These are phyloP conservation scores for Perdita meconis DNA, from an alignment of 2,888 invertebrate genomes.

Conservation along the genomic window DNA sequence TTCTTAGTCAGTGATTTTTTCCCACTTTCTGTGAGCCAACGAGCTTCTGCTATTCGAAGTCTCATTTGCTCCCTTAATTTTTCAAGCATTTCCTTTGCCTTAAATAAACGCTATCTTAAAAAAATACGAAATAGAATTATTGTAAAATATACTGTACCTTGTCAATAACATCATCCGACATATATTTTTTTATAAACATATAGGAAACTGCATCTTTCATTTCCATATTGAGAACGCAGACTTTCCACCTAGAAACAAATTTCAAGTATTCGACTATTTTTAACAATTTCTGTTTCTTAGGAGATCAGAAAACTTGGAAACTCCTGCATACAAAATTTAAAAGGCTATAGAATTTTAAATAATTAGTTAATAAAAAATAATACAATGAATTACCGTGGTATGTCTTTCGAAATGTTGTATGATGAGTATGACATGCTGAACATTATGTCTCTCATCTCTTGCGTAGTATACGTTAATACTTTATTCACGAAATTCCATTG, in stretches of 20 bases:
- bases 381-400: slow-evolving; percentile 49
- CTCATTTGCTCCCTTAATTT: slow-evolving; percentile 50
- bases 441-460: slow-evolving; percentile 47
- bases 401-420: slow-evolving; percentile 29
- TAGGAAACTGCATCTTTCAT: slow-evolving; percentile 61
- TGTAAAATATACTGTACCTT: slow-evolving; percentile 27
- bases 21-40: slow-evolving; percentile 50
- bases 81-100: slow-evolving; percentile 56
- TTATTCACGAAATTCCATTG: slow-evolving; percentile 64
- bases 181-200: slow-evolving; percentile 58
- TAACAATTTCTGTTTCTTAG: too few species aligned
- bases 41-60: slow-evolving; percentile 39
- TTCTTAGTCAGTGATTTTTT: slow-evolving; percentile 51
- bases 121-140: too few species aligned
- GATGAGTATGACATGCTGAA: slow-evolving; percentile 33
- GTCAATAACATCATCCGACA: slow-evolving; percentile 33
- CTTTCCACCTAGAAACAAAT: slow-evolving; percentile 55
- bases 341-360: not conserved
- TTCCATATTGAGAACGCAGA: slow-evolving; percentile 50
- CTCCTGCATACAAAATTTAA: too few species aligned
- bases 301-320: too few species aligned
- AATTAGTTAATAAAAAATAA: too few species aligned
- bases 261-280: not conserved
- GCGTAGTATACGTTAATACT: slow-evolving; percentile 46
- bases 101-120: not conserved